Base-by-base conservation (phyloP, 2,888 invertebrate species). In the Saturnia japonica region DNA sequence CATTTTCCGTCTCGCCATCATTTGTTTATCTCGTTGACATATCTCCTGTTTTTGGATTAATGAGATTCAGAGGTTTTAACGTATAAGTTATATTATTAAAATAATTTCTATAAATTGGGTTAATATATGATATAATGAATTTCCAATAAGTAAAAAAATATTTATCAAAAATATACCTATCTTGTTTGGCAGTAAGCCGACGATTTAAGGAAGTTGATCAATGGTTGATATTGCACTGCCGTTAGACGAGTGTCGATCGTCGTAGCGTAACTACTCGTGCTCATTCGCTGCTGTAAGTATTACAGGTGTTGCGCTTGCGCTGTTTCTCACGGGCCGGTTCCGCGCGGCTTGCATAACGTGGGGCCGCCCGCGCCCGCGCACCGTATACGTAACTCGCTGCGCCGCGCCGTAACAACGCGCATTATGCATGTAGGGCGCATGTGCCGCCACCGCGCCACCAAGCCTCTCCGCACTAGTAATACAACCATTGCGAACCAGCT, bases 341-440 rank as follows among this genome's bases (percentile, higher is more conserved):
- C 88, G 87, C 79, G 83, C 82, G 75, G 82, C 88, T 91, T 93
- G 90, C 92, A 87, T 91, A 92, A 92, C 87, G 71, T 74, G 74
- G 72, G 76, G 76, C 76, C 76, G 76, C 81, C 80, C 14, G 80
- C n/a, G 82, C 80, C 72, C 69, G 81, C 82, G 79, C 83, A 75
- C 71, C 71, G 78, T 77, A 76, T 87, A 91, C 91, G 93, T 93
- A 92, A 93, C 85, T 80, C 86, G n/a, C n/a, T n/a, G n/a, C n/a
- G n/a, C n/a, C n/a, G n/a, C n/a, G 83, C 87, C 86, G 91, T 91
- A 91, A 93, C 87, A 87, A 80, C 81, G 79, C 83, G 81, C 84
- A 89, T 90, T 92, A 90, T 88, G 88, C 88, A 93, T 92, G 88
- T 92, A 88, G 91, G 91, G 83, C 91, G 86, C 86, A 83, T 85